A percentile compares a stretch with the other conserved stretches of the same genome.
phyloP scores from a whole-genome alignment of 2,797 vertebrate genomes.

The Parambassis ranga region DNA sequence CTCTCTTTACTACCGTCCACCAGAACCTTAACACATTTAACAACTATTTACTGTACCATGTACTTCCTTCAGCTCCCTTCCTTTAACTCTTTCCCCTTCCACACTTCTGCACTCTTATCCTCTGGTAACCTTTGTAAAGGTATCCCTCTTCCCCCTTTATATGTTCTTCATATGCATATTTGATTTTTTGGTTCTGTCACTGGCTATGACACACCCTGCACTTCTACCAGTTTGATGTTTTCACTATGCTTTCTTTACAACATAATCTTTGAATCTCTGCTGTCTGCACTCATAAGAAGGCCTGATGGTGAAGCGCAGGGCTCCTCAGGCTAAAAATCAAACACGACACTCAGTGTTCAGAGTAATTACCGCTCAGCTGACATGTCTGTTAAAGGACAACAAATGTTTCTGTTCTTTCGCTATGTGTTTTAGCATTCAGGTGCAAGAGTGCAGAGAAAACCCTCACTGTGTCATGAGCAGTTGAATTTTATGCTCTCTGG shows the following conservation, averaged over 20 bases:
- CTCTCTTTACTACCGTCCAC: too few relatives aligned
- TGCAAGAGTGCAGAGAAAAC: neutral
- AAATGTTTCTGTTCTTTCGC: neutral
- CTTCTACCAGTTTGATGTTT: neutral
- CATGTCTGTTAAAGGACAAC: neutral
- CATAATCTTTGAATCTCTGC: neutral
- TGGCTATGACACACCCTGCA: too few relatives aligned
- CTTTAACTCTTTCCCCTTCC: too few relatives aligned
- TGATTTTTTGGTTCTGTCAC: too few relatives aligned
- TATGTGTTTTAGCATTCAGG: constrained; percentile 13
- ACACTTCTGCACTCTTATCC: too few relatives aligned
- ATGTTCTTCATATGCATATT: too few relatives aligned
- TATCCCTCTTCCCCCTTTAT: too few relatives aligned
- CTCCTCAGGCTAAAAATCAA: neutral
- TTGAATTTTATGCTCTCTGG: neutral
- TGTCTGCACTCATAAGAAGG: neutral
- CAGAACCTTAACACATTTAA: too few relatives aligned
- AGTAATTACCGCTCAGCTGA: neutral
- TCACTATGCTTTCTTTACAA: neutral
- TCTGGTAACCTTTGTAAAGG: too few relatives aligned
- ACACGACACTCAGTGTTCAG: neutral
- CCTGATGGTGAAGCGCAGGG: neutral
- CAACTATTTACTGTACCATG: too few relatives aligned
- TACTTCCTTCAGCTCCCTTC: too few relatives aligned
- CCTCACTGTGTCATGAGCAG: neutral